Evolutionary conservation across 2,888 invertebrate species (phyloP).

Genomic region (Euspilapteryx auroguttella): DNA sequence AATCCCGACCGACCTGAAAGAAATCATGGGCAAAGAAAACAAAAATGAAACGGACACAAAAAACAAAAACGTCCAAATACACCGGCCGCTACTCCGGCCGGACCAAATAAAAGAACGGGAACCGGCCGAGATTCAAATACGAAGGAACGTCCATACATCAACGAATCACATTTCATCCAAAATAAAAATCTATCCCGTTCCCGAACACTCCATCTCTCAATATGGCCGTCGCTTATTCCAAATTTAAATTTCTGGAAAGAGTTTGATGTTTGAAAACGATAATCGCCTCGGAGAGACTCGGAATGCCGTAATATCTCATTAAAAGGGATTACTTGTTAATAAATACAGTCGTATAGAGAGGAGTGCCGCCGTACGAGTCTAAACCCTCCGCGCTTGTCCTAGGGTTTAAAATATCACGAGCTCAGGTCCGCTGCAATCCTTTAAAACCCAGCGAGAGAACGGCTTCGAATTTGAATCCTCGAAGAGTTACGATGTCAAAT

Average conservation of each 20-base stretch:
- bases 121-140: conserved; percentile 16
- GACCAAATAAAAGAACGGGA: conserved; percentile 7
- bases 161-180: conserved; percentile 39
- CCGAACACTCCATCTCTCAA: conserved; percentile 44
- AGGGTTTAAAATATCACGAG: conserved; percentile 19
- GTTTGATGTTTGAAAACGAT: conserved; percentile 42
- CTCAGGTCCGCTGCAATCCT: conserved; percentile 14
- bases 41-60: too few relatives aligned
- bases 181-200: conserved; percentile 38
- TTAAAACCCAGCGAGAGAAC: conserved; percentile 14
- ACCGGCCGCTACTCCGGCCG: too few relatives aligned
- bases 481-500: conserved; percentile 48
- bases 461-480: conserved; percentile 42
- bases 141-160: conserved; percentile 26
- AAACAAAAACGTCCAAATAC: neutral
- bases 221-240: conserved; percentile 33
- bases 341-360: conserved; percentile 23
- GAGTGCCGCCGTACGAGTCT: conserved; percentile 16
- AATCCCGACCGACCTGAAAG: too few relatives aligned
- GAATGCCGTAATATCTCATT: conserved; percentile 53
- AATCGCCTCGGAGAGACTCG: conserved; percentile 29
- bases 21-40: too few relatives aligned
- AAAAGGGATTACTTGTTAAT: conserved; percentile 23
- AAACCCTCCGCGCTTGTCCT: conserved; percentile 15
- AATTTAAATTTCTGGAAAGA: conserved; percentile 52